A percentile compares a stretch with the other conserved stretches of the same genome.
Conservation (phyloP, 2,113 vertebrate genomes). For the Cyanistes caeruleus region DNA sequence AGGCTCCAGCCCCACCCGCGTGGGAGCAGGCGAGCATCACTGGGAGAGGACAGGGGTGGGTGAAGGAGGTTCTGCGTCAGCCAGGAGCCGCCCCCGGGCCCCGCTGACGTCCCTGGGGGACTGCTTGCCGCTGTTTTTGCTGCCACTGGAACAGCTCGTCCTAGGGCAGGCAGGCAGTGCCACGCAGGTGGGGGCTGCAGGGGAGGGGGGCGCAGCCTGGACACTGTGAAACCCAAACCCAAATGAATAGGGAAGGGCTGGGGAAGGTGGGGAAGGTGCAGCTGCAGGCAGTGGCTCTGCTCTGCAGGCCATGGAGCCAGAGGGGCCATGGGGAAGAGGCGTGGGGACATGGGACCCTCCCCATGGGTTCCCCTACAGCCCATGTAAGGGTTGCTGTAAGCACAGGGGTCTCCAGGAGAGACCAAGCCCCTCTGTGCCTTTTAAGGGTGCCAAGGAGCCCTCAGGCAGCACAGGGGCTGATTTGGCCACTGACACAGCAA, state of each 20-base stretch:
- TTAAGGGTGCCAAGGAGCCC: neutral
- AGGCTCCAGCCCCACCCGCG: neutral
- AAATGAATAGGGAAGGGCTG: neutral
- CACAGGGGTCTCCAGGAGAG: neutral
- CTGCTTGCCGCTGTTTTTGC: neutral
- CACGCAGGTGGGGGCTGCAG: neutral
- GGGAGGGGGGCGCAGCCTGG: neutral
- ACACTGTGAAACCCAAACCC: neutral
- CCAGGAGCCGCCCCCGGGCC: neutral
- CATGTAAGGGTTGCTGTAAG: accelerated
- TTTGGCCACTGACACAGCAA: neutral
- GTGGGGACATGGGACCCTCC: accelerated
- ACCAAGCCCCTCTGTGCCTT: accelerated
- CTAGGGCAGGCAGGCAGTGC: neutral
- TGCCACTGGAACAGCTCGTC: conserved; percentile 13
- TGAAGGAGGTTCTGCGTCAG: neutral
- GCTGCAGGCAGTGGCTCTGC: neutral
- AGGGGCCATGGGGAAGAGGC: neutral
- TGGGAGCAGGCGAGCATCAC: neutral
- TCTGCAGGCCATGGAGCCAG: neutral
- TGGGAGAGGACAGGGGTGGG: neutral
- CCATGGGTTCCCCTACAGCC: accelerated
- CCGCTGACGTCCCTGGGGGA: neutral
- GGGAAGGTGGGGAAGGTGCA: neutral
- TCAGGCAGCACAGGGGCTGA: accelerated